A percentile compares a stretch with the other conserved stretches of the same genome.
These are phyloP conservation scores for Rhineura floridana DNA, from an alignment of 2,113 vertebrate species.

Conservation along the genomic window DNA sequence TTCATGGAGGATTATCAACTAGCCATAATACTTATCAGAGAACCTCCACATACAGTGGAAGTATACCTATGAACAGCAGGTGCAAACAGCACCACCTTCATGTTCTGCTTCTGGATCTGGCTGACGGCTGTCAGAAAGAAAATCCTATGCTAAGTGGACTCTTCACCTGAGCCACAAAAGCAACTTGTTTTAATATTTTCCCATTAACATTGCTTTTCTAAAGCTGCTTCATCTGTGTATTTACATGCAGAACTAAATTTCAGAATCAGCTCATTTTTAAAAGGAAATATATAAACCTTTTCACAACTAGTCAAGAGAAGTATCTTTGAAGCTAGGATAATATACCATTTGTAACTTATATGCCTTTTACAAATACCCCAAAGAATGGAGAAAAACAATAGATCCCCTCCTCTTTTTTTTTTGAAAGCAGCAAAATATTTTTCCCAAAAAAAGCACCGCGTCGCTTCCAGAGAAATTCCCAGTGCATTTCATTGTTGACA, in stretches of 20 bases:
- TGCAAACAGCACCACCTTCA: background rate
- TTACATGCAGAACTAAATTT: background rate
- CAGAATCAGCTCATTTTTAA: background rate
- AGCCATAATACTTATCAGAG: background rate
- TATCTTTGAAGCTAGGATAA: background rate
- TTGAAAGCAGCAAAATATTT: background rate
- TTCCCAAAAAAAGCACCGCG: background rate
- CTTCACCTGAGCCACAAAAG: too few species aligned
- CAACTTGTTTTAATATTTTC: background rate
- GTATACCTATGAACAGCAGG: background rate
- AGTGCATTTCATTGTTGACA: background rate
- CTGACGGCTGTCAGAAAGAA: background rate
- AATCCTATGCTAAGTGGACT: background rate
- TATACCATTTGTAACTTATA: background rate
- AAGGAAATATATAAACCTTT: background rate
- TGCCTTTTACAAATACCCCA: background rate
- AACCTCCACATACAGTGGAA: background rate
- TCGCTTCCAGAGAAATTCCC: background rate
- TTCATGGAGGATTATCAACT: background rate
- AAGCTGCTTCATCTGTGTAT: background rate
- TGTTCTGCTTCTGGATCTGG: too few species aligned
- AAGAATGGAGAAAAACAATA: background rate
- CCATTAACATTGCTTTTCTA: background rate
- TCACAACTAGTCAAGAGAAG: too few species aligned
- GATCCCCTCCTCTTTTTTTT: background rate